Conservation (phyloP, 1,140 invertebrate genomes). For the Palaemon carinicauda region DNA sequence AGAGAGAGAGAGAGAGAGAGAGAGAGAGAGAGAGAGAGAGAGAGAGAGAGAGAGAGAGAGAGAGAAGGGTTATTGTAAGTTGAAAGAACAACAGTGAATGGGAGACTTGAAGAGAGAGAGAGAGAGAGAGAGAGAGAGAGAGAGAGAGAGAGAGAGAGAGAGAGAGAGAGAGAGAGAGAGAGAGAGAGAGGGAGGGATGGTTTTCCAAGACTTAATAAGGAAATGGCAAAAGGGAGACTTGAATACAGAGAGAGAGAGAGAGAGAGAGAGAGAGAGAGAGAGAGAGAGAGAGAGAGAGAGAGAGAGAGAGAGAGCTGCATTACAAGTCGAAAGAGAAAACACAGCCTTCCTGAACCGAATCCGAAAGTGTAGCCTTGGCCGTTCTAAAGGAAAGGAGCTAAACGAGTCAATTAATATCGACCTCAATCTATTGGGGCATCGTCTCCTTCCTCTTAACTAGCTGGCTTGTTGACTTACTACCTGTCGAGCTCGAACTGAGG, state of each 20-base stretch:
- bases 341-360: no score
- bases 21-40: neutral
- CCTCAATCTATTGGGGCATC: no score
- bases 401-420: no score
- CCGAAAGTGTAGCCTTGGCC: no score
- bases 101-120: neutral
- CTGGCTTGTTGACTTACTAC: no score
- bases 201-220: neutral
- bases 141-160: conserved; percentile 19
- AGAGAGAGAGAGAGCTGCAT: neutral
- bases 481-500: no score
- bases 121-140: neutral
- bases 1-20: neutral
- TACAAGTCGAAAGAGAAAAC: neutral
- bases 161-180: neutral
- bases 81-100: no score
- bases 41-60: neutral
- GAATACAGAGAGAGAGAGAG: neutral
- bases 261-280: neutral
- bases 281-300: neutral
- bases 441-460: no score
- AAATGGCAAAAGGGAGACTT: neutral
- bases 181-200: neutral
- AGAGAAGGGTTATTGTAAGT: no score
- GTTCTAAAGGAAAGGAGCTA: no score